Conservation (phyloP, 2,888 invertebrate genomes). For the Cremastinae sp. region DNA sequence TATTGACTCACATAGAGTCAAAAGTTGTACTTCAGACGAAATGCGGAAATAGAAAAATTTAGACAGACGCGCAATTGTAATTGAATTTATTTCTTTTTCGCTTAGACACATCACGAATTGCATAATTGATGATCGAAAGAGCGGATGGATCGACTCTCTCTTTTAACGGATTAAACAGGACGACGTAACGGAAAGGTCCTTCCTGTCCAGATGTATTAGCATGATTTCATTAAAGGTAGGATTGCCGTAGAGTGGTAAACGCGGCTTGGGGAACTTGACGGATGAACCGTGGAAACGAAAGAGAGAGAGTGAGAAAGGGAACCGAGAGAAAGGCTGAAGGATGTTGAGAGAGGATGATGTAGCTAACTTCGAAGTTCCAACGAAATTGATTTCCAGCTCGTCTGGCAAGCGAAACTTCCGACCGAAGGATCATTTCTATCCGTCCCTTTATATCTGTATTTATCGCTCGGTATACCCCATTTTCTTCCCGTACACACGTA, state of each 20-base stretch:
- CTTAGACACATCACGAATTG: no score
- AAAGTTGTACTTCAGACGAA: no score
- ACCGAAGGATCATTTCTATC: slow-evolving; percentile 37
- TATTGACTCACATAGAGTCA: no score
- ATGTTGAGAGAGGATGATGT: slow-evolving; percentile 39
- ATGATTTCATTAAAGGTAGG: slow-evolving; percentile 39
- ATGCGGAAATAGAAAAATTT: no score
- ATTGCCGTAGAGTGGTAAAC: slow-evolving; percentile 27
- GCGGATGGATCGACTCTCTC: not conserved
- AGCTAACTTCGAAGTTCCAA: slow-evolving; percentile 47
- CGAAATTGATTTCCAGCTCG: slow-evolving; percentile 57
- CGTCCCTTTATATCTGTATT: slow-evolving; percentile 4
- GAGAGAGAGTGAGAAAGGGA: slow-evolving; percentile 8
- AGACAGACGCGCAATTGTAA: no score
- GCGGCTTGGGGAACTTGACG: slow-evolving; percentile 40
- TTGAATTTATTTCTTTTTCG: no score
- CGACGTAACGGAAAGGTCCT: not conserved
- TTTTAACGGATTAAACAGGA: not conserved
- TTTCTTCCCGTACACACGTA: not conserved
- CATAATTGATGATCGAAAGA: not conserved
- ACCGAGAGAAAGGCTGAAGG: slow-evolving; percentile 16
- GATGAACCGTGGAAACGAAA: slow-evolving; percentile 20
- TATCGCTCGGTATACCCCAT: not conserved
- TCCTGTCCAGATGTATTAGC: slow-evolving; percentile 37
- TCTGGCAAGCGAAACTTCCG: slow-evolving; percentile 51